Base-by-base conservation (phyloP, 2,797 vertebrate species). In the Platalea minor region DNA sequence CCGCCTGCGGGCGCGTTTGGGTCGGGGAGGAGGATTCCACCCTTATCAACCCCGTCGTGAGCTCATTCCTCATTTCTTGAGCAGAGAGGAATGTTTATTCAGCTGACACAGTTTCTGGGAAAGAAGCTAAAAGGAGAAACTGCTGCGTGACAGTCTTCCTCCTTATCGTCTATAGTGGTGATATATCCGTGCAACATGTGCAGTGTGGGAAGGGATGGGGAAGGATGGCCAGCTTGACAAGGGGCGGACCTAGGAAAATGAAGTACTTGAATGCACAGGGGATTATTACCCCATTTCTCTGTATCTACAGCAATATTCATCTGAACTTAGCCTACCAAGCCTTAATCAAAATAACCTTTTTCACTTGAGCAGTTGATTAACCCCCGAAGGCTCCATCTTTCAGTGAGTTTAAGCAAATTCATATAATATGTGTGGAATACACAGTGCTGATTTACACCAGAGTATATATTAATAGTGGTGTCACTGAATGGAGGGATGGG, bases 81-180 rank as follows among this genome's bases (percentile, higher is more conserved):
- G 60, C 85, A 59, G 81, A 91, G 59, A 85, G 59, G 91, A 95
- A 96, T 95, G 93, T 95, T 95, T 96, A 85, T 85, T 91, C 95
- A 96, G 92, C 92, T 96, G 96, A 96, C 69, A 85, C 7, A 6
- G 50, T 93, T 93, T 88, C 84, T 92, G 89, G 87, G 87, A 93
- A 96, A 85, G 75, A 83, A 50, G 26, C 53, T 89, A 53, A 50
- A 93, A 91, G 81, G 65, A 92, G 75, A 93, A 88, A 83, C 41
- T 3, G 7, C 68, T 88, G 64, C 1, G 0, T 78, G 89, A 94
- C 81, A 59, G 29, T 83, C 50, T 85, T 95, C 35, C 41, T 85
- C 54, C 88, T 95, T 95, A 94, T 93, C 61, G 0, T 53, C 50
- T 29, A 0, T 13, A 57, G 81, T 46, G 50, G 64, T 59, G 82